Evolutionary conservation across 2,888 invertebrate species (phyloP), one percentile per base, ranked within the genome.

Genomic region (Adelognathus sp.): DNA sequence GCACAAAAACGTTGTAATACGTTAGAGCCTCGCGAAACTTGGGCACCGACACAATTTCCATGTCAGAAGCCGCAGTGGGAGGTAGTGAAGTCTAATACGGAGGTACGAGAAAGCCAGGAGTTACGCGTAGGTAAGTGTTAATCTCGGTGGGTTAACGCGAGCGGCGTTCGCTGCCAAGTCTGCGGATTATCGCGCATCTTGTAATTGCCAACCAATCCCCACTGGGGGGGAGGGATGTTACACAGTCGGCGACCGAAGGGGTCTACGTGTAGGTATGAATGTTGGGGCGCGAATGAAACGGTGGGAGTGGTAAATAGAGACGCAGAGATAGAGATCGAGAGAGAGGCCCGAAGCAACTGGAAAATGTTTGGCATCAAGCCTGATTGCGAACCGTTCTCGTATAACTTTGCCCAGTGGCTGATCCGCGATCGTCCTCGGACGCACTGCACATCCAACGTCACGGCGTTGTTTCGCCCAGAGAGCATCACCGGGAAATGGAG

Each of bases 161-260:
- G 88, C 83, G 84, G 87, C 85, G 86, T 83, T 87, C 84, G 87
- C 85, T 90, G 90, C 90, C 90, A 91, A 91, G 90, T 90, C 90
- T 90, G 89, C 87, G 90, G 90, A 91, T 91, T 90, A 90, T 91
- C 90, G 89, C 90, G 89, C 89, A 91, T 91, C 90, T 90, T 90
- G 90, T 91, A 91, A 91, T 91, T 91, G 90, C 90, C 90, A 90
- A 90, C 90, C 90, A 90, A 90, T 90, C 89, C 90, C 88, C 86
- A 50, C 16, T 60, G 69, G 36, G 63, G 56, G 70, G n/a, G n/a
- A n/a, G n/a, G n/a, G n/a, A n/a, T n/a, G n/a, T n/a, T n/a, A n/a
- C n/a, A n/a, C n/a, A n/a, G 72, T 78, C 9, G 75, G 67, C 60
- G 69, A 77, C 61, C 70, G 80, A 80, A 54, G 52, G 54, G 67